Base-by-base conservation (phyloP, 1,140 invertebrate species). In the Charaxes varanes region DNA sequence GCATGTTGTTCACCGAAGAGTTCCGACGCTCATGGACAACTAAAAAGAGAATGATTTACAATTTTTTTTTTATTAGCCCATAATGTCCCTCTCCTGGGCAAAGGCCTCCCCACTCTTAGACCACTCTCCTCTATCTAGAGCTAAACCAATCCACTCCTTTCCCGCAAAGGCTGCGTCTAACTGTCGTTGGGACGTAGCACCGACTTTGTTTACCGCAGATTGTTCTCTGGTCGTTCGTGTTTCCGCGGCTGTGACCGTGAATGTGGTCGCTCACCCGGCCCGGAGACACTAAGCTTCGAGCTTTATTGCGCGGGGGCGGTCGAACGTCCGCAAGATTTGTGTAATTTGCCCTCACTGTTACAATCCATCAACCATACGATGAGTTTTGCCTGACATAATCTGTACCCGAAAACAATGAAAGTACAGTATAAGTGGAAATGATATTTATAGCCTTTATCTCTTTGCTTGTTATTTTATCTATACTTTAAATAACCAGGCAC, bases 261-360 rank as follows among this genome's bases (percentile, higher is more conserved):
- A 67, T 46, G 41, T 71, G 70, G 72, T 69, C 68, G 55, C 44
- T 76, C 66, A 77, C 76, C 67, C 68, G 59, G 23, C 12, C 26
- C 32, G 19, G 41, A 43, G 28, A 30, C 53, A 65, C 46, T 74
- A 70, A 61, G 46, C 57, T 45, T 48, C 26, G 44, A 43, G 54
- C 37, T 77, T 74, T 78, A 77, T 69, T 59, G 55, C 8, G 42
- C 35, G 42, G 42, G 58, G 62, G 70, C 57, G 63, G 58, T 36
- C 46, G 50, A 41, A 46, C 58, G 68, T 63, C 65, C 49, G 12
- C 49, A 21, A 53, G 55, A 67, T 65, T 65, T 44, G 41, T 44
- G 56, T 56, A 41, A 62, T 41, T 50, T 54, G 37, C 34, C 42
- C 44, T 36, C 40, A 41, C 55, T 56, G 36, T 33, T 40, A 32